Evolutionary conservation across 2,888 invertebrate genomes (phyloP).

Genomic region (Prenolepis imparis): DNA sequence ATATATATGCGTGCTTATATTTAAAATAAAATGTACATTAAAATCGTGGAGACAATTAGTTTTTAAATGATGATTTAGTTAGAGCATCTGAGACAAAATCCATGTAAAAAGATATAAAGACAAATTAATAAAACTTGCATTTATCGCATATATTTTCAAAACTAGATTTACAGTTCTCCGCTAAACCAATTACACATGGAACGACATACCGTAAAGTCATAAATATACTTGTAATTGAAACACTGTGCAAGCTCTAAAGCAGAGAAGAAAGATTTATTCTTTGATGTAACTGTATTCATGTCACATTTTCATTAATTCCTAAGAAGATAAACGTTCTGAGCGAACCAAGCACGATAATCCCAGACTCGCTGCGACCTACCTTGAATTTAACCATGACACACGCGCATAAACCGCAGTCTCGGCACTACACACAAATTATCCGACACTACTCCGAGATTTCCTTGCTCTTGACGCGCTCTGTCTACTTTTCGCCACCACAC

Average conservation of each 20-base stretch:
- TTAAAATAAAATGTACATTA: not conserved
- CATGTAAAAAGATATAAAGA: not conserved
- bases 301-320: slow-evolving; percentile 16
- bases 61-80: not conserved
- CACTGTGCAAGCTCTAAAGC: not conserved
- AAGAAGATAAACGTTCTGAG: not conserved
- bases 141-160: not conserved
- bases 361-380: slow-evolving; percentile 77
- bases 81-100: not conserved
- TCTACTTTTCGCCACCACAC: slow-evolving; percentile 65
- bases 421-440: slow-evolving; percentile 74
- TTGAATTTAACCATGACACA: slow-evolving; percentile 82
- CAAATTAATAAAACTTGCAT: not conserved
- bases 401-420: slow-evolving; percentile 70
- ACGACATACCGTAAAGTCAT: not conserved
- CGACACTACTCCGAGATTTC: slow-evolving; percentile 48
- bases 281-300: not conserved
- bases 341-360: slow-evolving; percentile 15
- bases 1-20: not conserved
- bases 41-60: not conserved
- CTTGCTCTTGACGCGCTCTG: slow-evolving; percentile 8
- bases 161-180: not conserved
- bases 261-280: not conserved
- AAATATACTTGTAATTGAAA: not conserved
- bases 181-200: not conserved